Base-by-base conservation (phyloP, 2,797 vertebrate species). In the Malurus leucopterus region DNA sequence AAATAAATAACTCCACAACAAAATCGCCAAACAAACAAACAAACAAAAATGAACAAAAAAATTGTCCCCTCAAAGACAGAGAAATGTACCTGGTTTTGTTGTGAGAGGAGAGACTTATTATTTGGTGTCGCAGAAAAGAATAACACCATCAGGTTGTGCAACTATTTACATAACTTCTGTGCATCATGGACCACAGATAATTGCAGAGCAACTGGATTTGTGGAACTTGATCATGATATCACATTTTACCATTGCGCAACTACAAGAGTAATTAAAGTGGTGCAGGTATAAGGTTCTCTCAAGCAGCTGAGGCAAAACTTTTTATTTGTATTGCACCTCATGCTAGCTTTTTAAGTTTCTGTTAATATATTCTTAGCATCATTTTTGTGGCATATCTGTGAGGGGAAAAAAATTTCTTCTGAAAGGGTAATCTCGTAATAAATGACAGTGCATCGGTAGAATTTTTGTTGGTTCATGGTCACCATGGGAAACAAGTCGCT, bases 401-500 rank as follows among this genome's bases (percentile, higher is more conserved):
- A 87, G 11, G 36, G 36, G 36, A 15, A 49, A 62, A 57, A 75
- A 34, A 53, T 58, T 58, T 92, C 44, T 73, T 18, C 59, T 78
- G 26, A 57, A 91, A 40, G 41, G 9, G 11, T 54, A 16, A 53
- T 79, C 15, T 75, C 55, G 86, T 81, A 68, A 75, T 61, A 86
- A 86, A 68, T 24, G 11, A 20, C 32, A 71, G 57, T 63, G 47
- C 7, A 72, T 63, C 54, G 5, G 9, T 68, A 80, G 27, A 30
- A 74, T 72, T 74, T 88, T 88, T 53, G 1, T 75, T 54, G 85
- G 7, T 84, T 72, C 68, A 55, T 80, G 21, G 40, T 57, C 86
- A 80, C 43, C 61, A 54, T 59, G 79, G 43, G 49, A 93, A 92
- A 84, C 44, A 86, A 72, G 70, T 80, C 64, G 65, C 70, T 95